These are phyloP conservation scores for Athripsodes cinereus DNA, from an alignment of 2,888 invertebrate genomes.

Conservation along the genomic window DNA sequence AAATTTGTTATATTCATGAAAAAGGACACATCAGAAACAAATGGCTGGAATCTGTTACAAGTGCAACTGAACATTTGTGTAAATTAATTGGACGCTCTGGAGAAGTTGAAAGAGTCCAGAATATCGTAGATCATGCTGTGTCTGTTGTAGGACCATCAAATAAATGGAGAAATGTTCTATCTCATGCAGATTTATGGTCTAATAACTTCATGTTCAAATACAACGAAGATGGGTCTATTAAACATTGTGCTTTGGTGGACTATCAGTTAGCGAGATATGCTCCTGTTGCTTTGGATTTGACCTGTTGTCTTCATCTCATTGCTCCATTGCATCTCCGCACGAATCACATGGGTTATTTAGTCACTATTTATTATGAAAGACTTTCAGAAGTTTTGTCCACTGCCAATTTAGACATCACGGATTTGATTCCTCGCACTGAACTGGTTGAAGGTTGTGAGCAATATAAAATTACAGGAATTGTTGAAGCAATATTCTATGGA, in stretches of 20 bases:
- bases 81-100: slow-evolving; percentile 33
- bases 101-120: slow-evolving; percentile 29
- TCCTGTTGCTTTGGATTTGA: slow-evolving; percentile 60
- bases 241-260: slow-evolving; percentile 60
- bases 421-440: slow-evolving; percentile 39
- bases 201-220: slow-evolving; percentile 57
- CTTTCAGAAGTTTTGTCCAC: slow-evolving; percentile 40
- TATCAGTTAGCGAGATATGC: slow-evolving; percentile 62
- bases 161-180: slow-evolving; percentile 46
- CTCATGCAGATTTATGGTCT: slow-evolving; percentile 59
- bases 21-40: slow-evolving; percentile 36
- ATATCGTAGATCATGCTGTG: slow-evolving; percentile 35
- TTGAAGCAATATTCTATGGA: slow-evolving; percentile 49
- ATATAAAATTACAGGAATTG: slow-evolving; percentile 48
- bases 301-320: slow-evolving; percentile 51
- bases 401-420: slow-evolving; percentile 37
- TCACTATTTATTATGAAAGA: slow-evolving; percentile 48
- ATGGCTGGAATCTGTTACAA: slow-evolving; percentile 39
- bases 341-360: slow-evolving; percentile 36
- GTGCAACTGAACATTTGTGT: slow-evolving; percentile 37
- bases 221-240: slow-evolving; percentile 37
- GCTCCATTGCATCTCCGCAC: slow-evolving; percentile 45
- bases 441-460: slow-evolving; percentile 44
- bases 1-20: slow-evolving; percentile 30
- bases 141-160: slow-evolving; percentile 34